Base-by-base conservation (phyloP, 2,888 invertebrate species). In the Drosophila maculinotata region DNA sequence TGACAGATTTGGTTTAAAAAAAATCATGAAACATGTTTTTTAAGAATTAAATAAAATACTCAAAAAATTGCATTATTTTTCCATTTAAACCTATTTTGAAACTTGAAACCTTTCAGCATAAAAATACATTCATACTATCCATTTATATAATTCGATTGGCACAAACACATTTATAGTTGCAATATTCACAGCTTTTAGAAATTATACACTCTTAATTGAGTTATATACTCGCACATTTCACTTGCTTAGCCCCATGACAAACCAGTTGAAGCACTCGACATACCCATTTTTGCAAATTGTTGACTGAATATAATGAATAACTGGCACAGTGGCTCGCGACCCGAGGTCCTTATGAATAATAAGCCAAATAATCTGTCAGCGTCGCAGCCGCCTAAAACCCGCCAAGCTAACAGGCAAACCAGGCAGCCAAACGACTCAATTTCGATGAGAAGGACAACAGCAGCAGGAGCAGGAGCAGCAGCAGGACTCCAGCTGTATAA, bases 361-460 rank as follows among this genome's bases (percentile, higher is more conserved):
- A 83, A 86, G 88, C 74, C 78, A 81, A 88, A 89, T 88, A 89
- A 87, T 86, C 81, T 84, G 88, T 86, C 87, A 88, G 75, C 68
- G 80, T 86, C 87, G 85, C 81, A 82, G 79, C 52, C 65, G 82
- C 63, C 83, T 69, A 59, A 66, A 36, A 45, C 45, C 59, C 26
- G 54, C 66, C 54, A 35, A 62, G 30, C 59, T 36, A 45, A 6
- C 31, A 31, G 20, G 8, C 44, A 62, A 53, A 59, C 23, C 26
- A 36, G 28, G 26, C 28, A 41, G 20, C 54, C 77, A 81, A 84
- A 87, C 87, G 76, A 87, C 82, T 88, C 77, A 79, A 82, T 75
- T 73, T 73, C 83, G 48, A 54, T 58, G 60, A 48, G 62, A 59
- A 65, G 51, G 42, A 42, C 57, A 59, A 49, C 31, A 25, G 31